Base-by-base conservation (phyloP, 2,888 invertebrate genomes). In the Dendrolimus houi region DNA sequence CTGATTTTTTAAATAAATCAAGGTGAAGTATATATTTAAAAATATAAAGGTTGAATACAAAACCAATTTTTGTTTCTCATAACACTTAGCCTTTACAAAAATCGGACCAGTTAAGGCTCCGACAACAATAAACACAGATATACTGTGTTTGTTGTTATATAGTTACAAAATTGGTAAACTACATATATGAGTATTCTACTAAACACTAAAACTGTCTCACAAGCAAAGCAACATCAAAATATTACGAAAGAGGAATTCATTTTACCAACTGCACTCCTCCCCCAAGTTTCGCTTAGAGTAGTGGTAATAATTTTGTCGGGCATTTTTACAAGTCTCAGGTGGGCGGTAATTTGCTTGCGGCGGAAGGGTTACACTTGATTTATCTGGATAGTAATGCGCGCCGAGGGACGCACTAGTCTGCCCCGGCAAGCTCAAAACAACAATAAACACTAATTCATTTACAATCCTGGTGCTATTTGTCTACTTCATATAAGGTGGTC, bases 301-400 rank as follows among this genome's bases (percentile, higher is more conserved):
- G 68, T 72, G 70, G 69, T 75, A 77, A 79, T 83, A 72, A 84
- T 81, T 77, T 77, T 74, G 75, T 67, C 75, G 75, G 80, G 76
- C 69, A 79, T 86, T 88, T 88, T 88, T 87, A 81, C 78, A 81
- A 85, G 88, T 87, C 89, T 89, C 89, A 90, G 89, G 89, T 90
- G 89, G 87, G 79, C 72, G 67, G 83, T 85, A 85, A 87, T 87
- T 87, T 87, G 85, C 82, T 83, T 81, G 81, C 69, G 74, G 71
- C 68, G 72, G 83, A 87, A 88, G 88, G 88, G 89, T 88, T 89
- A 79, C 74, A 68, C 77, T 68, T 87, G 88, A 88, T 89, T 90
- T 89, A 90, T 88, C 72, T 77, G 60, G 62, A 62, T 66, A 63
- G 73, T 83, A 85, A 88, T 77, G 82, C 76, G 81, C 83, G 78